Evolutionary conservation across 2,113 vertebrate genomes (phyloP), one percentile per base, ranked within the genome.

Genomic region (Pan paniscus): DNA sequence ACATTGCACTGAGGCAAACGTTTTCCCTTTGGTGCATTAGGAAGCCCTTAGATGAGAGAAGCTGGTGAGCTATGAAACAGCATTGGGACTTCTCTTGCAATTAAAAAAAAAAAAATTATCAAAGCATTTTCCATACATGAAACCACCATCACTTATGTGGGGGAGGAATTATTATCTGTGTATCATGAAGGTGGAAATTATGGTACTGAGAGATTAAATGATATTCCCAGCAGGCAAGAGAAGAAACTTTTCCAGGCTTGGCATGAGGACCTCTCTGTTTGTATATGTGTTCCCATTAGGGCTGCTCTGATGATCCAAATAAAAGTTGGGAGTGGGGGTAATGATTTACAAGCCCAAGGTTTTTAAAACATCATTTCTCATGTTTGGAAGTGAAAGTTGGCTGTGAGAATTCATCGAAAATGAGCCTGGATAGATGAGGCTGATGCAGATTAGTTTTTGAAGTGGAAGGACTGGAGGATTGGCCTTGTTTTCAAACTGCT

Each of bases 361-460:
- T 96, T 78, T 88, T 46, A 43, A 59, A 93, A 91, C 92, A 86
- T 59, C 57, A 12, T 90, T 67, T 88, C 64, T 90, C 32, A 0
- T 92, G 90, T 97, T 96, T 88, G 80, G 88, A 96, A 90, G 90
- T 70, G 94, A 73, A 76, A 90, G 48, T n/a, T 76, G 96, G 40
- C 95, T 32, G n/a, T 84, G 90, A 73, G 81, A 75, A 84, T 94
- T 85, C 27, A 88, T 95, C 55, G 27, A 89, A 81, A 73, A 96
- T 14, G 87, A 90, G 84, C 80, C 83, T 55, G 76, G 35, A 38
- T 61, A 4, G 59, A 67, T 2, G 83, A 70, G 50, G 55, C 87
- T 46, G 35, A 76, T 48, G 20, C 50, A 43, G 78, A 80, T 95
- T 82, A 23, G 32, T 91, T 81, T 95, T 9, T 43, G 89, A 76